These are phyloP conservation scores for Megaustenia siamemsis DNA, from an alignment of 2,888 invertebrate species.

Conservation along the genomic window DNA sequence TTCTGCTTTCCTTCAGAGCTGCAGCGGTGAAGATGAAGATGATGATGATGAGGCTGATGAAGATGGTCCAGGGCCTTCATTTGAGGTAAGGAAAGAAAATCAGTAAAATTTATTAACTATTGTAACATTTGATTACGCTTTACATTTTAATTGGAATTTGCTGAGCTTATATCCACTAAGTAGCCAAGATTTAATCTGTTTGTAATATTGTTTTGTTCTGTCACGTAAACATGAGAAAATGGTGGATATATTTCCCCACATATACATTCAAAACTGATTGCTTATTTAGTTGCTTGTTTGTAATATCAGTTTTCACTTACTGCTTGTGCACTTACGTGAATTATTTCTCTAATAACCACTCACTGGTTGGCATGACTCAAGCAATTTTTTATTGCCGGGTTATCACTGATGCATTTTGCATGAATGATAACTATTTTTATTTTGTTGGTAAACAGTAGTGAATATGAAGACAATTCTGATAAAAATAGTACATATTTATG, in stretches of 20 bases:
- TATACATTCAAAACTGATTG: neutral
- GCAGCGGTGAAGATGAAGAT: constrained; percentile 97
- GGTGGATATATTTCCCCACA: neutral
- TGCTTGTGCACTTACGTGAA: constrained; percentile 9
- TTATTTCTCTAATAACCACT: neutral
- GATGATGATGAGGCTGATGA: constrained; percentile 92
- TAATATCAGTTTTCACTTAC: neutral
- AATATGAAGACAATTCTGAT: neutral
- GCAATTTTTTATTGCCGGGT: neutral
- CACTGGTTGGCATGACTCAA: constrained; percentile 15
- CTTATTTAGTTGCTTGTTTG: constrained; percentile 8
- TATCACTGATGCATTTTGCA: constrained; percentile 13
- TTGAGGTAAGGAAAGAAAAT: constrained; percentile 88
- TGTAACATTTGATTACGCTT: neutral
- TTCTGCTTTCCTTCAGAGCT: constrained; percentile 81
- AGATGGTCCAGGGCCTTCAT: constrained; percentile 92
- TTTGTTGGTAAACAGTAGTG: neutral
- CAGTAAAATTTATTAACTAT: neutral
- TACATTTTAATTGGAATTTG: constrained; percentile 2
- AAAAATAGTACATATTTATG: neutral
- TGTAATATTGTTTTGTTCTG: neutral
- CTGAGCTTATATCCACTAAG: neutral
- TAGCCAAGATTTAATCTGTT: neutral
- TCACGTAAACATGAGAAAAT: neutral
- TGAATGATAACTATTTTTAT: neutral